These are phyloP conservation scores for Crax fasciolata DNA, from an alignment of 2,797 vertebrate genomes.

Conservation along the genomic window DNA sequence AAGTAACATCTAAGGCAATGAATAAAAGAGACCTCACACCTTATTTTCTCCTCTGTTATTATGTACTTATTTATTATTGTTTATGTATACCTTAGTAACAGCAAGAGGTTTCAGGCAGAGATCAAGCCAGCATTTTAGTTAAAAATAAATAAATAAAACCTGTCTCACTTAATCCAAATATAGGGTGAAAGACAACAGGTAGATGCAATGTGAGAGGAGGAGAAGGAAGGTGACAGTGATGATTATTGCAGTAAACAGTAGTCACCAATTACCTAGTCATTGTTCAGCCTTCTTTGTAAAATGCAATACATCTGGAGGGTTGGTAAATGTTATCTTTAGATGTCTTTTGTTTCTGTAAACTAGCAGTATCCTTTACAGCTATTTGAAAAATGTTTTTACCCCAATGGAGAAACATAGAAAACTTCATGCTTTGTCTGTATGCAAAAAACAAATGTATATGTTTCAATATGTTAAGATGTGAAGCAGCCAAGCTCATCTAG, in stretches of 20 bases:
- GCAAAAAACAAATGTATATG: neutral
- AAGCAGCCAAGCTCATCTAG: neutral
- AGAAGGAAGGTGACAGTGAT: neutral
- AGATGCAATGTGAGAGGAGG: neutral
- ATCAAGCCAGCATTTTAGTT: neutral
- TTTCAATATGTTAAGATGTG: neutral
- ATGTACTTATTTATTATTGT: neutral
- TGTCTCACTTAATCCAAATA: neutral
- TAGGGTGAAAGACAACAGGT: neutral
- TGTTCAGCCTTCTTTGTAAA: slow-evolving; percentile 10
- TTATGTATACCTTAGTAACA: neutral
- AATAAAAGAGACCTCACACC: neutral
- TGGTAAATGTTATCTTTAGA: neutral
- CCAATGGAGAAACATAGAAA: neutral
- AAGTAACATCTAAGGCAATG: neutral
- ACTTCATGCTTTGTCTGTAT: neutral
- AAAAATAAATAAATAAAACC: neutral
- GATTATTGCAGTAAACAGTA: slow-evolving; percentile 23
- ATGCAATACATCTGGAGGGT: neutral
- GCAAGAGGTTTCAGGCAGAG: neutral
- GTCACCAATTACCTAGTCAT: neutral
- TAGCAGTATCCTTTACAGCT: neutral
- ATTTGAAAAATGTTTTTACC: neutral
- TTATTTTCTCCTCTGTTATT: neutral
- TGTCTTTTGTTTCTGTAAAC: neutral